Percentiles rank a stretch among this genome's conserved stretches.
Evolutionary conservation across 2,797 vertebrate genomes (phyloP).

Genomic region (Parotocinclus haroldoi): DNA sequence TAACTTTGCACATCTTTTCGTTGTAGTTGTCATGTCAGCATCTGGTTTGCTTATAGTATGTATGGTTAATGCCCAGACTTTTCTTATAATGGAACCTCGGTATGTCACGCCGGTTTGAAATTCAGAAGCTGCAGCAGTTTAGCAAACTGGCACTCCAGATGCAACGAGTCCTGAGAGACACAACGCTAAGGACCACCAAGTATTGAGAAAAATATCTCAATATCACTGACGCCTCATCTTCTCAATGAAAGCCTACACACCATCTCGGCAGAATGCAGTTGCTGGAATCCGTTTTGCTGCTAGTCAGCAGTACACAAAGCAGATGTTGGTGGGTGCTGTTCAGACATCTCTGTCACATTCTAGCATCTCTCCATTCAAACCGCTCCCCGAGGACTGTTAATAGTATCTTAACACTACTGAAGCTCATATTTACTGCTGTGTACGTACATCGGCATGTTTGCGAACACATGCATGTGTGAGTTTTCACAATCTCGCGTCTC

Average conservation of each 20-base stretch:
- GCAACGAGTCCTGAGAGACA: slow-evolving; percentile 15
- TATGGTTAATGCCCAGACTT: too few relatives aligned
- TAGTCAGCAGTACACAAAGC: slow-evolving; percentile 36
- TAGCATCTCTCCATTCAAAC: slow-evolving; percentile 25
- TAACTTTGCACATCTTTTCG: too few relatives aligned
- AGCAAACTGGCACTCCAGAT: slow-evolving; percentile 7
- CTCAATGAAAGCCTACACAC: slow-evolving; percentile 15
- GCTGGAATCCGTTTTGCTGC: slow-evolving; percentile 28
- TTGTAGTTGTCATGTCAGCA: too few relatives aligned
- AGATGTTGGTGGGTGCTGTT: slow-evolving; percentile 38
- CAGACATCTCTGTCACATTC: slow-evolving; percentile 41
- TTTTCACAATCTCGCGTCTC: slow-evolving; percentile 35
- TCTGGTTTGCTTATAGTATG: too few relatives aligned
- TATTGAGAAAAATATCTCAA: slow-evolving; percentile 2
- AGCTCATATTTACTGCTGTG: slow-evolving; percentile 20
- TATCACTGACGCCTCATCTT: slow-evolving; percentile 23
- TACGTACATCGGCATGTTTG: slow-evolving; percentile 4
- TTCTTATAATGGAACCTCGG: too few relatives aligned
- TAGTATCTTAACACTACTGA: slow-evolving; percentile 34
- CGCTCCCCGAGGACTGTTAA: slow-evolving; percentile 42
- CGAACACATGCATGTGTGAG: slow-evolving; percentile 11
- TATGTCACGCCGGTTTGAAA: not conserved
- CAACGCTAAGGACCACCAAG: not conserved
- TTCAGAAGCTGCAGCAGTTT: not conserved
- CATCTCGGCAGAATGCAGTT: slow-evolving; percentile 22